Evolutionary conservation across 2,888 invertebrate genomes (phyloP), one percentile per base, ranked within the genome.

Genomic region (Flabesymbios commensalis): DNA sequence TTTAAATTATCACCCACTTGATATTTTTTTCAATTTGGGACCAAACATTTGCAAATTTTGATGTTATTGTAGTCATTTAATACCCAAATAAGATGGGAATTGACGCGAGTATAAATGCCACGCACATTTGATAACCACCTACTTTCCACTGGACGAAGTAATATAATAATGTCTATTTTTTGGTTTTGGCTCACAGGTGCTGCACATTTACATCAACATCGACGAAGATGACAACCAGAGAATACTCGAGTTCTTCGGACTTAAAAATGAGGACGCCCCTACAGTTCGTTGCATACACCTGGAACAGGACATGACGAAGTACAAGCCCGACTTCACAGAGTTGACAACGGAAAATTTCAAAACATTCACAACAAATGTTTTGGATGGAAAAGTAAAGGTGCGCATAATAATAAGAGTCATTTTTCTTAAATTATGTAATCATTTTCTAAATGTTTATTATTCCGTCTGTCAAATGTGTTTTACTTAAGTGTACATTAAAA

Each of bases 181-280:
- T n/a, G n/a, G n/a, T n/a, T n/a, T n/a, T n/a, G n/a, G n/a, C n/a
- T n/a, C n/a, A 10, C 72, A 89, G 87, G 89, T 97, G 76, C 88
- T 99, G 79, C 94, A 96, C 77, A 97, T 99, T 31, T 92, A 92
- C 75, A 94, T 99, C 82, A 91, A 99, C 84, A 89, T 93, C 51
- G 94, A 93, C 78, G 92, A 94, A 80, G 92, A 93, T 79, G 98
- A 99, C 82, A 97, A 99, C 85, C 90, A 90, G 76, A 88, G 98
- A 79, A 98, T 99, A 83, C 87, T 99, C 82, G 98, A 99, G 85
- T 99, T 96, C 92, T 99, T 99, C 85, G 98, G 97, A 75, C 90
- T 98, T 88, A 92, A 91, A 86, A 91, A 92, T 83, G 91, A 92
- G n/a, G 94, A 85, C 36, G 76, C 80, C 43, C 86, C 86, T 53